phyloP scores from a whole-genome alignment of 2,113 vertebrate genomes.

The Penelope pileata region DNA sequence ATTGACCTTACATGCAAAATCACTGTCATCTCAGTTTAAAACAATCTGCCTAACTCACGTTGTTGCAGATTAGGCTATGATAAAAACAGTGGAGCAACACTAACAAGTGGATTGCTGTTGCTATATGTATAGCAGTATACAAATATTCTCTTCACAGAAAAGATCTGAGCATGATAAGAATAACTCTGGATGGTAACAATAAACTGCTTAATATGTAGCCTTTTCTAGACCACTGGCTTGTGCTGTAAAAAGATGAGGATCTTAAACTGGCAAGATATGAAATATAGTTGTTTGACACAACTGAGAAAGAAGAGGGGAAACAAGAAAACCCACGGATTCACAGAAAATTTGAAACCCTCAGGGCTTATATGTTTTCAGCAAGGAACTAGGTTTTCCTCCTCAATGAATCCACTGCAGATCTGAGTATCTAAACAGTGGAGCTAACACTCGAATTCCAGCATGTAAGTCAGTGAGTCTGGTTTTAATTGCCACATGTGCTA shows the following conservation, averaged over 20 bases:
- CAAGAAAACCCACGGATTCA: background rate
- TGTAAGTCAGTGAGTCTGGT: background rate
- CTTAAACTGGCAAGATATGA: background rate
- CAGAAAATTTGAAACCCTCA: background rate
- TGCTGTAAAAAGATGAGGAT: background rate
- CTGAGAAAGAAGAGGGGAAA: background rate
- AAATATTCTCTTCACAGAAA: background rate
- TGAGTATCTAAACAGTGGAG: background rate
- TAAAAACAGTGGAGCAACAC: background rate
- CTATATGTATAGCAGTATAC: background rate
- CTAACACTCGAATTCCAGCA: background rate
- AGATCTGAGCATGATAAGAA: background rate
- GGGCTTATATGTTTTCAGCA: background rate
- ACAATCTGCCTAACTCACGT: background rate
- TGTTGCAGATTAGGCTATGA: background rate
- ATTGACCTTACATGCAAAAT: background rate
- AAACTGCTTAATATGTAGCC: background rate
- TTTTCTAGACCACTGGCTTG: background rate
- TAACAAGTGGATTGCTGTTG: background rate
- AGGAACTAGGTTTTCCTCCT: background rate
- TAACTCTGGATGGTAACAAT: background rate
- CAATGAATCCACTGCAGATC: background rate
- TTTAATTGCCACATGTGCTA: background rate
- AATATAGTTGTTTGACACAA: background rate
- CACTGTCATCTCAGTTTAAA: background rate